phyloP scores from a whole-genome alignment of 2,113 vertebrate genomes.

The Cyprinodon tularosa region DNA sequence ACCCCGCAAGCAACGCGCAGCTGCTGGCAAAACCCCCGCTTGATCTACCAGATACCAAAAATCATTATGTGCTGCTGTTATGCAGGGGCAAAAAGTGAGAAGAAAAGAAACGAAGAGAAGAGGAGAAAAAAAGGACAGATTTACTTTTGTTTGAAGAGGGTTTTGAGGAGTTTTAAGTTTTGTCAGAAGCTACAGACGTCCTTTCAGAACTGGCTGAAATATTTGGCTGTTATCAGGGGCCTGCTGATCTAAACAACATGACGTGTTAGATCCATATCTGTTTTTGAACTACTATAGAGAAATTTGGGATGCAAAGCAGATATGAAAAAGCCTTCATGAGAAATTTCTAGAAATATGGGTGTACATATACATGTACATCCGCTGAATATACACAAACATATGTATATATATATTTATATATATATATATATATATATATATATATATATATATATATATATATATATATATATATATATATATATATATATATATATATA shows the following conservation, averaged over 20 bases:
- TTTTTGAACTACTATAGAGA: neutral
- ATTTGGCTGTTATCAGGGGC: slow-evolving; percentile 27
- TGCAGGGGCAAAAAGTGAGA: slow-evolving; percentile 34
- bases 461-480: too few species aligned
- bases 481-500: too few species aligned
- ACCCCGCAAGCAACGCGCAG: slow-evolving; percentile 54
- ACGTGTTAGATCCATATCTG: slow-evolving; percentile 2
- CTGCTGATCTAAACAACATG: slow-evolving; percentile 8
- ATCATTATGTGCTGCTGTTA: slow-evolving; percentile 68
- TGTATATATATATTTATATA: too few species aligned
- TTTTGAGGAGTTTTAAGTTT: slow-evolving; percentile 47
- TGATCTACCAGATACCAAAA: slow-evolving; percentile 69
- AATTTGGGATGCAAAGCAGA: neutral
- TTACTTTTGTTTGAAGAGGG: slow-evolving; percentile 61
- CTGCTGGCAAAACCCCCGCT: slow-evolving; percentile 59
- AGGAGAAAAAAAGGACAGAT: slow-evolving; percentile 28
- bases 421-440: too few species aligned
- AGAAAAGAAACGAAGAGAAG: slow-evolving; percentile 32
- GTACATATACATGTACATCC: too few species aligned
- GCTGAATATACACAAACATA: too few species aligned
- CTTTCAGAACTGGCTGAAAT: slow-evolving; percentile 40
- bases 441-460: too few species aligned
- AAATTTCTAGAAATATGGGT: neutral
- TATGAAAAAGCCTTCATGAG: neutral
- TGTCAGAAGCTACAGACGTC: slow-evolving; percentile 41